These are phyloP conservation scores for Deilephila elpenor DNA, from an alignment of 2,888 invertebrate genomes.

Conservation along the genomic window DNA sequence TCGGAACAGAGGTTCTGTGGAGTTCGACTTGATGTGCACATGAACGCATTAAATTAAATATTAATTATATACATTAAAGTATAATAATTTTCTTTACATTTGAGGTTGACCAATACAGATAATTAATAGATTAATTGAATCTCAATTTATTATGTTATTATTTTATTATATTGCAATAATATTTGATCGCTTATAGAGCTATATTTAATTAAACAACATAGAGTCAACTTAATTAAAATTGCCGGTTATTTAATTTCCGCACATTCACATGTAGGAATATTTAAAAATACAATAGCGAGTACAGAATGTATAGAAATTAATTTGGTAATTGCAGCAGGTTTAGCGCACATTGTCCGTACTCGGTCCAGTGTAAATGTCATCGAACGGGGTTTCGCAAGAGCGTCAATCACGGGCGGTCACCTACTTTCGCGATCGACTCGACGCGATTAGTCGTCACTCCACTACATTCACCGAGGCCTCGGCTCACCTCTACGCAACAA, in stretches of 20 bases:
- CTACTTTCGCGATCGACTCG: slow-evolving; percentile 83
- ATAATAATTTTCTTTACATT: too few relatives aligned
- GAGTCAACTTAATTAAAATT: too few relatives aligned
- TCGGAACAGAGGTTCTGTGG: slow-evolving; percentile 80
- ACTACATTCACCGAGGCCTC: slow-evolving; percentile 82
- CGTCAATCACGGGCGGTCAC: slow-evolving; percentile 84
- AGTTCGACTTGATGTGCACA: slow-evolving; percentile 63
- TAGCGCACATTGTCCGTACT: slow-evolving; percentile 74
- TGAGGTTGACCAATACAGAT: too few relatives aligned
- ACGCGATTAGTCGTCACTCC: slow-evolving; percentile 72
- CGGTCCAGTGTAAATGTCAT: slow-evolving; percentile 82
- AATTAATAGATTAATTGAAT: too few relatives aligned
- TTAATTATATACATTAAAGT: background rate
- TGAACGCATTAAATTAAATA: background rate
- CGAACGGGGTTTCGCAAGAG: slow-evolving; percentile 82
- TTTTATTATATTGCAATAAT: too few relatives aligned
- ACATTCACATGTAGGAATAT: background rate
- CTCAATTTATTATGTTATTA: too few relatives aligned
- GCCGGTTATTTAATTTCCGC: background rate
- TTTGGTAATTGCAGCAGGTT: slow-evolving; percentile 77
- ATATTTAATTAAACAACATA: too few relatives aligned
- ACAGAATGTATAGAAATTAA: slow-evolving; percentile 44
- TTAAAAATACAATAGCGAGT: slow-evolving; percentile 41
- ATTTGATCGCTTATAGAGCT: too few relatives aligned
- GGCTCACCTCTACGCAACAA: slow-evolving; percentile 83